Conservation (phyloP, 2,888 invertebrate genomes). For the Cerastis leucographa region DNA sequence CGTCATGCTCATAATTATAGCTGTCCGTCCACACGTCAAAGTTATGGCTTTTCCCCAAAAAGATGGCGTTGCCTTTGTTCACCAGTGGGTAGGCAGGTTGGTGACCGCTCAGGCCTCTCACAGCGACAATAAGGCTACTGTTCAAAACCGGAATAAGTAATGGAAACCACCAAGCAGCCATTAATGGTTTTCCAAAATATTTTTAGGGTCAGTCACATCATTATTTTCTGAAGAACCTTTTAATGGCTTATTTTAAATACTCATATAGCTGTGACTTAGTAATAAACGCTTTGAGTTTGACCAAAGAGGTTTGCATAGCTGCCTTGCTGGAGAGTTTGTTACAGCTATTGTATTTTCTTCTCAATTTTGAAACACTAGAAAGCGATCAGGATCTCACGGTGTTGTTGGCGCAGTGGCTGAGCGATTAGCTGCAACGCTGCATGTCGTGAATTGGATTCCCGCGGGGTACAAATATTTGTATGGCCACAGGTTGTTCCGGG, state of each 20-base stretch:
- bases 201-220: neutral
- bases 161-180: neutral
- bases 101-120: constrained; percentile 9
- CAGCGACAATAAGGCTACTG: neutral
- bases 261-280: neutral
- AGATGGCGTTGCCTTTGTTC: constrained; percentile 10
- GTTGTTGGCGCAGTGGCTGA: no score
- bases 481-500: no score
- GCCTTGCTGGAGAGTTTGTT: no score
- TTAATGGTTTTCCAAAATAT: neutral
- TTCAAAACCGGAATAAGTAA: constrained; percentile 2
- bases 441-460: no score
- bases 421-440: no score
- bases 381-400: no score
- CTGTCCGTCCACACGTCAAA: neutral
- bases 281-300: no score
- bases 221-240: neutral
- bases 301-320: no score
- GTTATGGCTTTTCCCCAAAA: constrained; percentile 13
- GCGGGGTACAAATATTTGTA: no score
- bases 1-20: neutral
- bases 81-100: constrained; percentile 24
- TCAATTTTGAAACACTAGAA: no score
- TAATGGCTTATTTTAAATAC: neutral
- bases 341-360: no score